phyloP scores from a whole-genome alignment of 2,113 vertebrate species.

The Hipposideros armiger region DNA sequence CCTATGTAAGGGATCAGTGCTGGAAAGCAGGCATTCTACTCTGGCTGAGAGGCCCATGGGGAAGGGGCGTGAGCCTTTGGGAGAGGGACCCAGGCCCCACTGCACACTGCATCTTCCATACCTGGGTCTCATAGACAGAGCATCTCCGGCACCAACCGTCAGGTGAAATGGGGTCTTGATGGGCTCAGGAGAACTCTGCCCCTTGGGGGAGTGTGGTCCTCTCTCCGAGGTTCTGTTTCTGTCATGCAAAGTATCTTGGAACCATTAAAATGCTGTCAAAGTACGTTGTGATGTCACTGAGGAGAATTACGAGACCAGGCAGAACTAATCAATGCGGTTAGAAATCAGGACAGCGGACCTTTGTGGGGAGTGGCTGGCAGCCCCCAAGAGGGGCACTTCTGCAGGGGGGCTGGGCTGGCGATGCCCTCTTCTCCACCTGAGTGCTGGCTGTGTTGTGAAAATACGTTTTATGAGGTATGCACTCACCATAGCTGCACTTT shows the following conservation, averaged over 20 bases:
- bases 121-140: neutral
- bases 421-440: neutral
- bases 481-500: neutral
- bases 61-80: neutral
- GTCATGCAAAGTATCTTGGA: neutral
- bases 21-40: neutral
- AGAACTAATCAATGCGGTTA: neutral
- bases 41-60: neutral
- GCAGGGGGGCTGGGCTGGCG: neutral
- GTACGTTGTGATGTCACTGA: neutral
- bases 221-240: neutral
- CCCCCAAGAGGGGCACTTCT: fast-evolving
- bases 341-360: neutral
- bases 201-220: neutral
- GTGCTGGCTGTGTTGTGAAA: neutral
- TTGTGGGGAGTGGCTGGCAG: neutral
- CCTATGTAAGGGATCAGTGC: neutral
- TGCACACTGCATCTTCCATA: neutral
- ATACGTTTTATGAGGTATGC: neutral
- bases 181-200: neutral
- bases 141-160: neutral
- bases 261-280: neutral
- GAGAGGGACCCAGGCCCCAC: neutral
- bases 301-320: neutral
- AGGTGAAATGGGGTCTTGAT: neutral